Conservation (phyloP, 2,888 invertebrate species). For the Orthosia gothica region DNA sequence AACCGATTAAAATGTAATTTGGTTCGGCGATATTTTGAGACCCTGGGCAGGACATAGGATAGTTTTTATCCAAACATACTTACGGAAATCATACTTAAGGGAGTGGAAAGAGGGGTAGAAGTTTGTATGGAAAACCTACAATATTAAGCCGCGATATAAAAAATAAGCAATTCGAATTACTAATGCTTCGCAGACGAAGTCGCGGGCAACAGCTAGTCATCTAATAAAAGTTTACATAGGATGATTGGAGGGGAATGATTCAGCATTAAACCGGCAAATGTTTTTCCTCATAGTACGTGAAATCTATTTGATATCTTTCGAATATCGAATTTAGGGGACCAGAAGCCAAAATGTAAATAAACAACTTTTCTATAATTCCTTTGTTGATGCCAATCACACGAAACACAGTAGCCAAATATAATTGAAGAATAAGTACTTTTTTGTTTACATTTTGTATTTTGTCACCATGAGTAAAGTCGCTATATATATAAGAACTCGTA, state of each 20-base stretch:
- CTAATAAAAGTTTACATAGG: constrained; percentile 15
- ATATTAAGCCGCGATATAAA: too few relatives aligned
- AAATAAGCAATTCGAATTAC: too few relatives aligned
- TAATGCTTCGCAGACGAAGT: too few relatives aligned
- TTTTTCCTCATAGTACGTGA: background rate
- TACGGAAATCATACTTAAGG: too few relatives aligned
- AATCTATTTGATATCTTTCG: constrained; percentile 2
- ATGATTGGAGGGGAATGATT: constrained; percentile 20
- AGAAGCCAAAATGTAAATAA: constrained; percentile 37
- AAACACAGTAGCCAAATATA: constrained; percentile 30
- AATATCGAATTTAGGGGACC: constrained; percentile 1
- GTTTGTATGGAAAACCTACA: too few relatives aligned
- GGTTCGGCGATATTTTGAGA: too few relatives aligned
- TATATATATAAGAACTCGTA: too few relatives aligned
- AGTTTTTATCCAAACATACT: too few relatives aligned
- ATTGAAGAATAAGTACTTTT: constrained; percentile 34
- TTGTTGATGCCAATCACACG: constrained; percentile 50
- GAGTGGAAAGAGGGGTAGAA: too few relatives aligned
- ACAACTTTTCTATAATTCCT: constrained; percentile 42
- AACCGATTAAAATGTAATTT: too few relatives aligned
- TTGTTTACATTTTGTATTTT: constrained; percentile 25
- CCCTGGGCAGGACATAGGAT: too few relatives aligned
- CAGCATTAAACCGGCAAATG: background rate
- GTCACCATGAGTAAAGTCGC: background rate
- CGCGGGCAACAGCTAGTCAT: too few relatives aligned